Percentiles rank a stretch among this genome's conserved stretches.
Evolutionary conservation across 2,113 vertebrate species (phyloP).

Genomic region (Sturnus vulgaris): DNA sequence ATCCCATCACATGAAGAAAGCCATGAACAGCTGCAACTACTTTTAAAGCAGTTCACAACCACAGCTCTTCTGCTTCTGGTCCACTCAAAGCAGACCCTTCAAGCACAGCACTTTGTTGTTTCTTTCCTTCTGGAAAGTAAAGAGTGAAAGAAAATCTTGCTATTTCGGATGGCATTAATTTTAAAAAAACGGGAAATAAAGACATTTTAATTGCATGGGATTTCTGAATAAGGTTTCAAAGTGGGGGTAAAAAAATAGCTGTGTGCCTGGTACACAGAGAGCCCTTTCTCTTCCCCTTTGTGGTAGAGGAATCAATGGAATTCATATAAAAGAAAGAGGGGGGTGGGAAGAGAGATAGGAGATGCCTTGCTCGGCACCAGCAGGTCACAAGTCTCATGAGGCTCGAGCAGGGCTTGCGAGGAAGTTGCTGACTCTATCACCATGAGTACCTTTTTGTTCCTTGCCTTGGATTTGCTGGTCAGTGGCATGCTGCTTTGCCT

Average conservation of each 20-base stretch:
- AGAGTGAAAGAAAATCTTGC: conserved; percentile 39
- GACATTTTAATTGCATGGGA: conserved; percentile 42
- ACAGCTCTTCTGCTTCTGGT: not conserved
- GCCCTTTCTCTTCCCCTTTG: conserved; percentile 44
- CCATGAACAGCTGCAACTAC: not conserved
- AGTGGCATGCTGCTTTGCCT: conserved; percentile 80
- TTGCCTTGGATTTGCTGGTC: conserved; percentile 81
- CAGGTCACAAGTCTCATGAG: conserved; percentile 70
- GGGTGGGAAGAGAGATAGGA: conserved; percentile 61
- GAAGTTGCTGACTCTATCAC: conserved; percentile 65
- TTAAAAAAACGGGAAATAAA: not conserved
- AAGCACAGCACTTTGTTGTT: not conserved
- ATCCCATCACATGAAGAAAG: not conserved
- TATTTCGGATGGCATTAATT: not conserved
- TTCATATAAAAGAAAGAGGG: conserved; percentile 60
- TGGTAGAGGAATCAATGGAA: conserved; percentile 70
- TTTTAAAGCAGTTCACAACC: not conserved
- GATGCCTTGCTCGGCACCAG: conserved; percentile 65
- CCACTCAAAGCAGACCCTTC: not conserved
- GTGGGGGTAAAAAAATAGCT: not conserved
- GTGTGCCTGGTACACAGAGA: conserved; percentile 73
- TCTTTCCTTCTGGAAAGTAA: not conserved
- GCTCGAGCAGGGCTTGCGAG: conserved; percentile 31
- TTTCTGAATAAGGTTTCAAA: conserved; percentile 52
- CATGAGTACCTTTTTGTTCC: conserved; percentile 63